Base-by-base conservation (phyloP, 2,888 invertebrate species). In the Leucoma salicis region DNA sequence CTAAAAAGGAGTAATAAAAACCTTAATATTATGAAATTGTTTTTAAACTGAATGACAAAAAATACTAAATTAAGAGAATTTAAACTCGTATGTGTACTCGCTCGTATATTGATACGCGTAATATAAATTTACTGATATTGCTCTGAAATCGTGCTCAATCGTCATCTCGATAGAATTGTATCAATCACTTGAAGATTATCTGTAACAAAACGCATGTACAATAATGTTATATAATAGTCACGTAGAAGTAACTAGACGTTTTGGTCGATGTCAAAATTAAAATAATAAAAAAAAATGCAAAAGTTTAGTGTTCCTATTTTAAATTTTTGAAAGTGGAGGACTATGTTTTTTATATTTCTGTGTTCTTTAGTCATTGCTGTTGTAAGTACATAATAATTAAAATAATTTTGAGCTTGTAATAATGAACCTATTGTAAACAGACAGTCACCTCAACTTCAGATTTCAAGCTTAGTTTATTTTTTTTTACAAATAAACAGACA, bases 311-410 rank as follows among this genome's bases (percentile, higher is more conserved):
- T 43, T 33, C 1, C 8, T 27, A 14, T 31, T 40, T 49, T 65
- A 44, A 59, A 63, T 35, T 49, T n/a, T 69, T 64, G 62, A 46
- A 12, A 38, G 15, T 24, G 11, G 36, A 16, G 40, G 41, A 59
- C 49, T 39, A 68, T 65, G 60, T 49, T 47, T 49, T 39, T 43
- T 37, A 35, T 57, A 31, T 37, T 55, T 34, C 42, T 57, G 10
- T 45, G 55, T 35, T 45, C 35, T 11, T 39, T 60, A 2, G 44
- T 21, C 5, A 11, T 36, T 24, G 11, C 53, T 2, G 33, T 55
- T 57, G 59, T 62, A 45, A 53, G 73, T 63, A 24, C 24, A 28
- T n/a, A n/a, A n/a, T n/a, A n/a, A n/a, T n/a, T n/a, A n/a, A n/a
- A n/a, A n/a, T n/a, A n/a, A n/a, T n/a, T n/a, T n/a, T n/a, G n/a